Conservation (phyloP, 2,113 vertebrate species). For the Oncorhynchus gorbuscha region DNA sequence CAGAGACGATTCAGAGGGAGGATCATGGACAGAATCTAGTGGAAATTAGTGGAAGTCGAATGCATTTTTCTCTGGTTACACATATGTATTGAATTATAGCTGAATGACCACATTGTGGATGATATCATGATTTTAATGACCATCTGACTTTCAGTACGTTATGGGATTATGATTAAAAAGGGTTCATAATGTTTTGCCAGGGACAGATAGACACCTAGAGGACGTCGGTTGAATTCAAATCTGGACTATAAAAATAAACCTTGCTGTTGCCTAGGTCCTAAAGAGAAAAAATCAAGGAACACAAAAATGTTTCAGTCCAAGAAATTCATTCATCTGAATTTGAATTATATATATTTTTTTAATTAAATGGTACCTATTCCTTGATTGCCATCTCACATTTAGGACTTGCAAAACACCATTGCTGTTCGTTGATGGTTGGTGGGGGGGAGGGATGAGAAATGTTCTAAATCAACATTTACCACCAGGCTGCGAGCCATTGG, state of each 20-base stretch:
- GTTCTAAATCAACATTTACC: conserved; percentile 68
- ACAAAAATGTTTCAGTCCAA: no score
- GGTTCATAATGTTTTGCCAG: not conserved
- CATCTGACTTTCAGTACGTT: conserved; percentile 22
- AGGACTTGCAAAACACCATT: no score
- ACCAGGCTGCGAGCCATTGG: conserved; percentile 69
- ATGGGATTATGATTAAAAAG: conserved; percentile 32
- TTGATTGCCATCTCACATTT: no score
- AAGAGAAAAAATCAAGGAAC: no score
- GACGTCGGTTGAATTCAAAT: no score
- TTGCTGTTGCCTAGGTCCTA: no score
- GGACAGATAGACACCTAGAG: not conserved
- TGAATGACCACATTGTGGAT: conserved; percentile 25
- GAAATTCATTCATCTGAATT: no score
- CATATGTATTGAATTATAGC: conserved; percentile 35
- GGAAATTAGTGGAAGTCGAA: conserved; percentile 14
- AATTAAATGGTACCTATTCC: no score
- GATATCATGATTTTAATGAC: conserved; percentile 53
- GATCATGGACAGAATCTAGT: conserved; percentile 30
- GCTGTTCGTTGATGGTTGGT: no score
- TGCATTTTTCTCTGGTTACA: conserved; percentile 60
- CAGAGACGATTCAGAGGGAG: conserved; percentile 25
- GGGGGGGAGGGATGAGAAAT: no score
- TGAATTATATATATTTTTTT: no score
- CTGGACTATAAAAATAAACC: no score